A percentile compares a stretch with the other conserved stretches of the same genome.
Evolutionary conservation across 2,113 vertebrate species (phyloP).

Genomic region (Clarias macrocephalus): DNA sequence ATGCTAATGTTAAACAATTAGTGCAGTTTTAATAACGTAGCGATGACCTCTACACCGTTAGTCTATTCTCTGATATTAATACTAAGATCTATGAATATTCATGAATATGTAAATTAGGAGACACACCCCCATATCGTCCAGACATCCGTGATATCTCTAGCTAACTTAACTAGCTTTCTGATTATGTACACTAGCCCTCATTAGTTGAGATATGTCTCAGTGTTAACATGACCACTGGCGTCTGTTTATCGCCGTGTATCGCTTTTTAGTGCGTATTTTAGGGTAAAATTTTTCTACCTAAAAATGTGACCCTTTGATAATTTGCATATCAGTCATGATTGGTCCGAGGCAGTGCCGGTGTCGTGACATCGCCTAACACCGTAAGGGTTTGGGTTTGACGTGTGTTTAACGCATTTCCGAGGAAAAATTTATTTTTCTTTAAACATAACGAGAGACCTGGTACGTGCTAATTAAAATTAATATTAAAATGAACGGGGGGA

Average conservation of each 20-base stretch:
- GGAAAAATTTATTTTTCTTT: background rate
- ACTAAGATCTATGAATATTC: background rate
- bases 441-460: background rate
- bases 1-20: background rate
- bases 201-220: background rate
- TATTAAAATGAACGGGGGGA: constrained; percentile 23
- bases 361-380: background rate
- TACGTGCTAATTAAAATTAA: constrained; percentile 8
- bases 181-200: background rate
- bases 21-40: background rate
- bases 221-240: background rate
- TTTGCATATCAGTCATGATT: background rate
- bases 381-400: background rate
- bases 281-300: too few species aligned
- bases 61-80: background rate
- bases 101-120: background rate
- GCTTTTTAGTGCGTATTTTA: background rate
- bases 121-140: background rate
- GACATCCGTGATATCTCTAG: background rate
- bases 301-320: background rate
- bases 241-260: background rate
- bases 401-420: background rate
- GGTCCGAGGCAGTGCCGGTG: background rate
- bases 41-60: background rate
- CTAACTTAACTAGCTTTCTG: background rate